Conservation (phyloP, 2,113 vertebrate genomes). For the Atherinomorus stipes region DNA sequence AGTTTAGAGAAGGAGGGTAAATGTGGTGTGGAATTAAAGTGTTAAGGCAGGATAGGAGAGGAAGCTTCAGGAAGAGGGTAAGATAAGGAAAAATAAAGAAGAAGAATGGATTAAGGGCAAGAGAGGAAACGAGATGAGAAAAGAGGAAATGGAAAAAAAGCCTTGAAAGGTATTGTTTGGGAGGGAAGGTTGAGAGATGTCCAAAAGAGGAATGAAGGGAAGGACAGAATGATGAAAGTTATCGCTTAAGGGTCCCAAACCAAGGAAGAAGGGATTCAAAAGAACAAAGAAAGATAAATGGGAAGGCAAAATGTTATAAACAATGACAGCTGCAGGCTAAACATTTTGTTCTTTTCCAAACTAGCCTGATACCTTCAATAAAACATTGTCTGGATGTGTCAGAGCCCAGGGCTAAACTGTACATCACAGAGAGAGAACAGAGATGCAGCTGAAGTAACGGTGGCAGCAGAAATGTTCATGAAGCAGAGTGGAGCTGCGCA, state of each 20-base stretch:
- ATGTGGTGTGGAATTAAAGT: not conserved
- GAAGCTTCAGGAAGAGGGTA: not conserved
- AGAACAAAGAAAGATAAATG: not conserved
- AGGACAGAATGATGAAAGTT: not conserved
- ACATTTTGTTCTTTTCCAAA: conserved; percentile 25
- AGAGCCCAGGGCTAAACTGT: conserved; percentile 25
- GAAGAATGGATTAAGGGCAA: conserved; percentile 11
- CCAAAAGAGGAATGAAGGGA: not conserved
- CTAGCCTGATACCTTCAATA: conserved; percentile 27
- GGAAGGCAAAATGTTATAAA: not conserved
- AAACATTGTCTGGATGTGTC: conserved; percentile 25
- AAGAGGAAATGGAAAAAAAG: conserved; percentile 20
- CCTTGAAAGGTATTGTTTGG: conserved; percentile 9
- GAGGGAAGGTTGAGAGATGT: conserved; percentile 2
- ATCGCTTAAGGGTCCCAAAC: conserved; percentile 23
- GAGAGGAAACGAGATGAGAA: not conserved
- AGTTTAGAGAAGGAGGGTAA: too few relatives aligned
- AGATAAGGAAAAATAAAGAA: not conserved
- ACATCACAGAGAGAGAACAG: conserved; percentile 14
- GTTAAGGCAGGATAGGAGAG: not conserved
- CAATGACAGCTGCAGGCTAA: conserved; percentile 17
- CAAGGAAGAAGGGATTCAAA: not conserved
- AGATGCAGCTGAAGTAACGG: conserved; percentile 12
- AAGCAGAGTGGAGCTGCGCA: conserved; percentile 20
- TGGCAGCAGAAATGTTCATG: conserved; percentile 8